A percentile compares a stretch with the other conserved stretches of the same genome.
Conservation (phyloP, 2,113 vertebrate genomes). For the Urocynchramus pylzowi region DNA sequence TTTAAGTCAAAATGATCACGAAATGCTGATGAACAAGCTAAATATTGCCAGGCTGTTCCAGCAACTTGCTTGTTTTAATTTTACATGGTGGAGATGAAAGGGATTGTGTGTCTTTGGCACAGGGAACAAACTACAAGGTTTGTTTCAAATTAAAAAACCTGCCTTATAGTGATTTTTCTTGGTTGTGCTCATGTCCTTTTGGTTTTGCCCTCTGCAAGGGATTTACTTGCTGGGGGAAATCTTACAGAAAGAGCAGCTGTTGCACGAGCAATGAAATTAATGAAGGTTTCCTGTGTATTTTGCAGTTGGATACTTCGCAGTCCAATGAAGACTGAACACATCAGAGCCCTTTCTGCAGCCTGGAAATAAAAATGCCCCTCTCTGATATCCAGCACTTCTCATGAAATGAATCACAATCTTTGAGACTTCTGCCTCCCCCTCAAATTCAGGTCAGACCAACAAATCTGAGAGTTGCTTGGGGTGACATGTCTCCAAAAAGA, state of each 20-base stretch:
- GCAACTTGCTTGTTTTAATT: neutral
- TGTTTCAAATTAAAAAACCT: neutral
- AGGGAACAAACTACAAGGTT: neutral
- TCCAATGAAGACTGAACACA: neutral
- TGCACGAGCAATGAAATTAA: neutral
- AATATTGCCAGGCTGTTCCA: neutral
- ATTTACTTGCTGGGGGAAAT: neutral
- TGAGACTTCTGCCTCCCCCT: neutral
- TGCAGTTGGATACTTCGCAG: too few relatives aligned
- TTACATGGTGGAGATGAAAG: neutral
- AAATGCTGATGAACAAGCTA: neutral
- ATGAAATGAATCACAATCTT: neutral
- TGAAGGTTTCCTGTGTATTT: neutral
- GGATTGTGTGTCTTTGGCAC: neutral
- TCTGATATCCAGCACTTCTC: neutral
- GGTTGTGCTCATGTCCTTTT: neutral
- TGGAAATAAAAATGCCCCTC: neutral
- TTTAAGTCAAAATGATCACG: neutral
- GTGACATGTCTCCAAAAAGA: neutral
- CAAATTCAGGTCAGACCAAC: neutral
- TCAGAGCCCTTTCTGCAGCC: neutral
- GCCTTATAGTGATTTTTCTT: neutral
- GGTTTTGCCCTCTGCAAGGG: neutral
- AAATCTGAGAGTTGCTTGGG: neutral
- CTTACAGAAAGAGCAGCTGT: neutral